Conservation (phyloP, 2,888 invertebrate species). For the Eupithecia inturbata region DNA sequence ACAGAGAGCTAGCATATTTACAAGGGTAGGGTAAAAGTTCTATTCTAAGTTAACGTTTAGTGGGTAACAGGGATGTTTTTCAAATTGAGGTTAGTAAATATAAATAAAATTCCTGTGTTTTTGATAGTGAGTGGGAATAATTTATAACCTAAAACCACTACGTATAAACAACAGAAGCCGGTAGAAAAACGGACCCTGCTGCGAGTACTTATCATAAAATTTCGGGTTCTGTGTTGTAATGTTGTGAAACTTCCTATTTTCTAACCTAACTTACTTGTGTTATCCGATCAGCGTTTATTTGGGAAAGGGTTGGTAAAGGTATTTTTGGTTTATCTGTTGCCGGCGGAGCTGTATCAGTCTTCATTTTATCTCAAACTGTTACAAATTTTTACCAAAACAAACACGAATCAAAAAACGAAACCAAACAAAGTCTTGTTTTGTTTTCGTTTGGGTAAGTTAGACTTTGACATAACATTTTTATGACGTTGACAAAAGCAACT, state of each 20-base stretch:
- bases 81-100: background rate
- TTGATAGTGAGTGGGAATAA: background rate
- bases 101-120: background rate
- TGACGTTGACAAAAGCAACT: background rate
- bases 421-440: constrained; percentile 22
- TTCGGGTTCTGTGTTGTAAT: constrained; percentile 27
- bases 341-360: constrained; percentile 58
- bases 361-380: constrained; percentile 58
- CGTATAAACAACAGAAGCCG: background rate
- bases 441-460: constrained; percentile 4
- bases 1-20: background rate
- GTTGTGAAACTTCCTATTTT: constrained; percentile 47
- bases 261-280: constrained; percentile 88
- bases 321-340: constrained; percentile 78
- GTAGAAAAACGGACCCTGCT: background rate
- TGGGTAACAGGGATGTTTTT: background rate
- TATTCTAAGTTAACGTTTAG: background rate
- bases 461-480: constrained; percentile 4
- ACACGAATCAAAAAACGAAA: constrained; percentile 23
- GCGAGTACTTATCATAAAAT: background rate
- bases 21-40: background rate
- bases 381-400: constrained; percentile 23
- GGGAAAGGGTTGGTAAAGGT: constrained; percentile 92
- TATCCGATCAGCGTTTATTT: constrained; percentile 95
- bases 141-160: background rate